Evolutionary conservation across 2,888 invertebrate species (phyloP), one percentile per base, ranked within the genome.

Genomic region (Lacanobia wlatinum): DNA sequence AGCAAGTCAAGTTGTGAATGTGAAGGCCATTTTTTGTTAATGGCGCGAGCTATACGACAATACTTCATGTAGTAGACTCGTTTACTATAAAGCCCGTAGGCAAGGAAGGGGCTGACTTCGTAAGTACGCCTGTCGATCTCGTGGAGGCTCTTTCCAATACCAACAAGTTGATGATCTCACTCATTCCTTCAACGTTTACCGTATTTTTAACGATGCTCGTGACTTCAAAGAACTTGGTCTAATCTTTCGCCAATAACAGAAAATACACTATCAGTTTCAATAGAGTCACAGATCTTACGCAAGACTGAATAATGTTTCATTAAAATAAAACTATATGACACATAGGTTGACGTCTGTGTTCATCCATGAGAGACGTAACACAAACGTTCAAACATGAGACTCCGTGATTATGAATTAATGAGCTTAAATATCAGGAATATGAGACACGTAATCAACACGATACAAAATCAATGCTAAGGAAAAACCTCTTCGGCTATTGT

Each of bases 351-450:
- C 53, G 53, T 65, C 10, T 12, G 18, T 58, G 28, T 43, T 43
- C 18, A 52, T 18, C 50, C 10, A 28, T 55, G n/a, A 56, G 8
- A 48, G 2, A 67, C 48, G 12, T 53, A 59, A 55, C 28, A 48
- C 60, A 65, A 60, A 40, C 52, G 40, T 43, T 18, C 48, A 48
- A 48, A 48, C 55, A 34, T 55, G 16, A 50, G 21, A 28, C 43
- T 50, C 34, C 72, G 53, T 79, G 56, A 61, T 61, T 34, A 50
- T 55, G 72, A 72, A 72, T 81, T 53, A 81, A 79, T 79, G 63
- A 68, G 67, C 65, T 77, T 64, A 62, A 67, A 68, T 72, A 58
- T 53, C 63, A 64, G 53, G 72, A 60, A 58, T 67, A 77, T 80
- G 23, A 34, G 63, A 43, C 75, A 70, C 14, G 14, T 23, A 66